These are phyloP conservation scores for Nannospalax galili DNA, from an alignment of 2,113 vertebrate species.

Conservation along the genomic window DNA sequence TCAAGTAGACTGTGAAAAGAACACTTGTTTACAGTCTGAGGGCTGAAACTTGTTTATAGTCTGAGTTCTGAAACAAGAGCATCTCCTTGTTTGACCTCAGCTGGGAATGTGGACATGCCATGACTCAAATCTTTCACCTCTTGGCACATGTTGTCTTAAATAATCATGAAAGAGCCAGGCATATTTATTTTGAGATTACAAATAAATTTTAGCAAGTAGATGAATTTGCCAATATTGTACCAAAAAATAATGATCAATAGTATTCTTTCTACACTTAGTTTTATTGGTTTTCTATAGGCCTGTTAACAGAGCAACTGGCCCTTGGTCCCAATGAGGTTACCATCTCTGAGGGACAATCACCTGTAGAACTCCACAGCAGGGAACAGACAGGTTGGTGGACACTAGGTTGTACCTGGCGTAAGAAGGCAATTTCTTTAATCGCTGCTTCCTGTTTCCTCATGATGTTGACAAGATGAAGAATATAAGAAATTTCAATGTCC, in stretches of 20 bases:
- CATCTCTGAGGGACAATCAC: neutral
- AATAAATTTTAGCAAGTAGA: neutral
- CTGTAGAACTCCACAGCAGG: neutral
- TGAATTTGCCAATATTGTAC: neutral
- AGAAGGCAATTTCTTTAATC: neutral
- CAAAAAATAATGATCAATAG: neutral
- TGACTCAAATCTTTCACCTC: neutral
- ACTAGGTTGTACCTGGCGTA: neutral
- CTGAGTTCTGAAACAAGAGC: neutral
- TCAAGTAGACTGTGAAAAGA: neutral
- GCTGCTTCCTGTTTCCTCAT: neutral
- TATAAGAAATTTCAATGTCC: neutral
- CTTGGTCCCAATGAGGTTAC: too few relatives aligned
- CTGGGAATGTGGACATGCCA: neutral
- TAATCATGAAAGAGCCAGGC: neutral
- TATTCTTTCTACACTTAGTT: neutral
- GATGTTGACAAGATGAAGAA: neutral
- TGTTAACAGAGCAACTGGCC: neutral
- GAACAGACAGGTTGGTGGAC: neutral
- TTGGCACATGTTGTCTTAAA: neutral
- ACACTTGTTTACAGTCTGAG: neutral
- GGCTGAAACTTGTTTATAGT: constrained; percentile 1
- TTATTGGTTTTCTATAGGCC: neutral
- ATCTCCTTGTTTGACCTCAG: neutral
- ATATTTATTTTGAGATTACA: neutral